A percentile compares a stretch with the other conserved stretches of the same genome.
Conservation (phyloP, 2,888 invertebrate species). For the Megalurothrips usitatus region DNA sequence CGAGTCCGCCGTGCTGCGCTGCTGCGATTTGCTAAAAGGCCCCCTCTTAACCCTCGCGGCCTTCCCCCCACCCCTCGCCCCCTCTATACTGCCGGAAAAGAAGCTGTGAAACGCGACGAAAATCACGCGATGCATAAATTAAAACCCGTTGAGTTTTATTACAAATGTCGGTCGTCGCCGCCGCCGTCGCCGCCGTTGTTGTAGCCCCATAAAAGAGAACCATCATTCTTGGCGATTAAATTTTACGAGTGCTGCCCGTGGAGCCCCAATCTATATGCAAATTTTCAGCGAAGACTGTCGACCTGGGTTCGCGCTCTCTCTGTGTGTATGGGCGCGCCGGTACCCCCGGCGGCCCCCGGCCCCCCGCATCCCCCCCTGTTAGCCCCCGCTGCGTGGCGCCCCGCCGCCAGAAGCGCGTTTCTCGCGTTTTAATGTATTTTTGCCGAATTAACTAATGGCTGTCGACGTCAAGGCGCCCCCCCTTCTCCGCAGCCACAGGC, state of each 20-base stretch:
- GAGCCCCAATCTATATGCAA: slow-evolving; percentile 22
- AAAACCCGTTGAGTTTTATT: slow-evolving; percentile 22
- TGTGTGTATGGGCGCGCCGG: background rate
- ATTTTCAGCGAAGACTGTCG: slow-evolving; percentile 16
- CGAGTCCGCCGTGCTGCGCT: too few species aligned
- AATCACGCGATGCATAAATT: slow-evolving; percentile 26
- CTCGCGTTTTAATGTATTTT: slow-evolving; percentile 24
- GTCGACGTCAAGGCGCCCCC: background rate
- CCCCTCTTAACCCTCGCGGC: too few species aligned
- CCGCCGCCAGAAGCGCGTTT: slow-evolving; percentile 11
- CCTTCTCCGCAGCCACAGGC: background rate
- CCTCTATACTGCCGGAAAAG: background rate
- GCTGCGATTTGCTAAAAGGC: too few species aligned
- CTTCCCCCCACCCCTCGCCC: too few species aligned
- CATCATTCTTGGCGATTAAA: slow-evolving; percentile 25
- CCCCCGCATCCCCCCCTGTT: too few species aligned
- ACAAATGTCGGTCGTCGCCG: slow-evolving; percentile 14
- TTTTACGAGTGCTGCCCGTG: slow-evolving; percentile 12
- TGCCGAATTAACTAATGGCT: slow-evolving; percentile 25
- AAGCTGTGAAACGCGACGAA: slow-evolving; percentile 11
- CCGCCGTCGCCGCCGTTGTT: background rate
- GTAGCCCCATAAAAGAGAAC: slow-evolving; percentile 17
- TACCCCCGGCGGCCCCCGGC: background rate
- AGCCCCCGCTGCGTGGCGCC: background rate
- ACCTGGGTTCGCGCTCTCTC: slow-evolving; percentile 1